Evolutionary conservation across 2,113 vertebrate species (phyloP), one percentile per base, ranked within the genome.

Genomic region (Psittacara wagleri): DNA sequence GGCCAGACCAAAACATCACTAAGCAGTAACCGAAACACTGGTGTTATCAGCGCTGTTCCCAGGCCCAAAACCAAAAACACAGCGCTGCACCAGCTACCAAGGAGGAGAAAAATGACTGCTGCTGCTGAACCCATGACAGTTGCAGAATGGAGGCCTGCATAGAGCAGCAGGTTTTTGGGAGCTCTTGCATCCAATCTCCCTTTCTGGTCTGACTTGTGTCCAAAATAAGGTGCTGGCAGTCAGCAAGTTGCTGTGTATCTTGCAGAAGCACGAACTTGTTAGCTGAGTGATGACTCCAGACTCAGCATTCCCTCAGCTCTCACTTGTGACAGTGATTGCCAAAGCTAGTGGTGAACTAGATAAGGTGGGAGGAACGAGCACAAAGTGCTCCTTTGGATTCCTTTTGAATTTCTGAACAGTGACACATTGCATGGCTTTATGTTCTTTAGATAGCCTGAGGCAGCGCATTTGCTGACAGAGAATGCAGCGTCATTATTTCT

Each of bases 251-350:
- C 69, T 3, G 0, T 51, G 66, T 95, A 76, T 89, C 62, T 93
- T 63, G 86, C 94, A 94, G 88, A 72, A 91, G 49, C 92, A 83
- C 62, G 63, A 59, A 91, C 91, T 78, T 95, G 95, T 92, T 66
- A 48, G 83, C 78, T 96, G 96, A 97, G 96, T 94, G 94, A 92
- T 94, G 96, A 96, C 54, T 95, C 67, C 77, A 79, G 88, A 89
- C 92, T 95, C 95, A 95, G 86, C 90, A 41, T 95, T 97, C 87
- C 94, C 78, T 97, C 96, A 95, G 91, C 83, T 96, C 91, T 96
- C 88, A 95, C 91, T 96, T 94, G 88, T 63, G 81, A 91, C 94
- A 91, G 88, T 57, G 90, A 95, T 95, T 91, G 85, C 85, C 80
- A 88, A 92, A 82, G 85, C 85, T 79, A 77, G 95, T 14, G 15